Evolutionary conservation across 2,888 invertebrate species (phyloP), one percentile per base, ranked within the genome.

Genomic region (Myathropa florea): DNA sequence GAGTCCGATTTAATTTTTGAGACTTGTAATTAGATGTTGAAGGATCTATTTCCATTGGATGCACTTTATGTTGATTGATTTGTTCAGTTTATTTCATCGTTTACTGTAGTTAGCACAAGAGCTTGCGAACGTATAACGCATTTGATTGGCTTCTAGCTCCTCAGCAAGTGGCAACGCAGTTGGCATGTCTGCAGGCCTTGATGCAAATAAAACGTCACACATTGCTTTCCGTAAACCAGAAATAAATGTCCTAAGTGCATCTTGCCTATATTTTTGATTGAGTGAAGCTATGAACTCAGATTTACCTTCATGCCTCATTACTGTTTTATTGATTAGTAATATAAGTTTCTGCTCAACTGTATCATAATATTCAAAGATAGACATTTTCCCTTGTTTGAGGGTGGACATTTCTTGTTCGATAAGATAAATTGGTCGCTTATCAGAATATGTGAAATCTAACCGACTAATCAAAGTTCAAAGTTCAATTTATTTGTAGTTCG

Each of bases 301-400:
- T 28, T 79, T 65, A 33, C 82, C 64, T 21, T 83, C 61, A 28
- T 83, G 24, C 1, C 61, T 67, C 78, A 73, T 83, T 12, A 72
- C 33, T 1, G 60, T 72, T 68, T 83, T 72, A 14, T 77, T 83
- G n/a, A 71, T 7, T n/a, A n/a, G n/a, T n/a, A n/a, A n/a, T n/a
- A n/a, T n/a, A n/a, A n/a, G n/a, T n/a, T n/a, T n/a, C n/a, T 24
- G 14, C 7, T 77, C 71, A 7, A 83, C 65, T 18, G 39, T 60
- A 65, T 83, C 83, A 59, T 83, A 83, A 23, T 72, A 72, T 46
- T 83, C 65, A 4, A 59, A 26, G 2, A 85, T 70, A 12, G 83
- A 33, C 30, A 24, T 61, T 18, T 73, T 63, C 1, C 81, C 86
- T 46, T 88, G 79, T 18, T 72, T 79, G 12, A 79, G 46, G 12